These are phyloP conservation scores for Ameiurus melas DNA, from an alignment of 2,113 vertebrate species.

Conservation along the genomic window DNA sequence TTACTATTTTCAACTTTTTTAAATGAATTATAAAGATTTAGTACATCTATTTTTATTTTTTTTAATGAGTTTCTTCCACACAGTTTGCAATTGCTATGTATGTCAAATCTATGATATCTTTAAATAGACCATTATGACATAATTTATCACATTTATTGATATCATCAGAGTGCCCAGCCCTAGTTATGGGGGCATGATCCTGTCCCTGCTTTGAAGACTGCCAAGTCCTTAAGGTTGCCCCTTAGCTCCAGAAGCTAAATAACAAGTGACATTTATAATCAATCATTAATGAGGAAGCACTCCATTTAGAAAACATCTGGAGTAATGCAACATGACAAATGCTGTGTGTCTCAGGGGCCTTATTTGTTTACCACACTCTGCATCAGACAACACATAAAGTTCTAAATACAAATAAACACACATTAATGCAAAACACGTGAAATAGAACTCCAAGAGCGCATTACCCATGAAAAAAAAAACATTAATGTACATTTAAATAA, in stretches of 20 bases:
- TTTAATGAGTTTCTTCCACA: not conserved
- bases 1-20: not conserved
- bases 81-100: not conserved
- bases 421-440: constrained; percentile 10
- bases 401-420: constrained; percentile 1
- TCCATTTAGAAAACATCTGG: constrained; percentile 29
- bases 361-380: constrained; percentile 45
- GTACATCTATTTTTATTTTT: not conserved
- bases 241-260: constrained; percentile 43
- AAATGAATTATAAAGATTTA: not conserved
- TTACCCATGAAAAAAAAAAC: not conserved
- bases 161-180: no score
- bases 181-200: constrained; percentile 2
- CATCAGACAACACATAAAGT: constrained; percentile 30
- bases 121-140: not conserved
- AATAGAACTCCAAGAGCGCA: not conserved
- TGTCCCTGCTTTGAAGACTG: constrained; percentile 32
- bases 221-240: constrained; percentile 34
- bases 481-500: constrained; percentile 16
- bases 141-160: not conserved
- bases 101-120: not conserved
- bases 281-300: constrained; percentile 62
- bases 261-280: constrained; percentile 56
- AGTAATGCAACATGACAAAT: constrained; percentile 67
- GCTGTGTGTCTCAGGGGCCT: constrained; percentile 59